phyloP scores from a whole-genome alignment of 1,140 invertebrate genomes.

The Sogatella furcifera region DNA sequence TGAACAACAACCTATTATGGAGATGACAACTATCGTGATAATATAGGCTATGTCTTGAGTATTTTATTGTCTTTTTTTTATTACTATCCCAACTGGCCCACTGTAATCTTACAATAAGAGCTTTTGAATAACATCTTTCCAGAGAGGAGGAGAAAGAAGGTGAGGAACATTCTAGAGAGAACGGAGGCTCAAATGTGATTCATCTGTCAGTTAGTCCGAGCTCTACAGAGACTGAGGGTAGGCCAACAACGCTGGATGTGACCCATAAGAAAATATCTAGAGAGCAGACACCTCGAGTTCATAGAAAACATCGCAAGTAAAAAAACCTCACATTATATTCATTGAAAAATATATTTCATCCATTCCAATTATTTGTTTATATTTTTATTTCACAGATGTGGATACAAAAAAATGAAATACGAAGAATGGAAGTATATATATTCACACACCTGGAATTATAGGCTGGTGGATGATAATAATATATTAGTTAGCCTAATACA shows the following conservation, averaged over 20 bases:
- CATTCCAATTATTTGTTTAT: too few species aligned
- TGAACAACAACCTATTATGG: too few species aligned
- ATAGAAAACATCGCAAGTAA: constrained; percentile 11
- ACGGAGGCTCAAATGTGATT: constrained; percentile 28
- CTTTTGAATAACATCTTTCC: background rate
- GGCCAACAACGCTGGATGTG: constrained; percentile 18
- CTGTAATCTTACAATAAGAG: too few species aligned
- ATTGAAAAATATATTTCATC: too few species aligned
- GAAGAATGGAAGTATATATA: too few species aligned
- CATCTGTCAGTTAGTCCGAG: background rate
- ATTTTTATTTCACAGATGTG: too few species aligned
- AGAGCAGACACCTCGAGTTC: background rate
- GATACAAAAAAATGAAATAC: too few species aligned
- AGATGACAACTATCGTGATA: too few species aligned
- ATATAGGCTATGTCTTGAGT: too few species aligned
- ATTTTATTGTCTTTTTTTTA: background rate
- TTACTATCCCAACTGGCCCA: background rate
- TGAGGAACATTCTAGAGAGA: constrained; percentile 20
- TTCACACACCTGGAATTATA: too few species aligned
- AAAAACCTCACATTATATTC: background rate
- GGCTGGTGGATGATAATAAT: too few species aligned
- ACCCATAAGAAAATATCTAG: constrained; percentile 6
- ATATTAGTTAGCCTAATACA: too few species aligned
- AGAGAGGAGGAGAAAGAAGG: constrained; percentile 28
- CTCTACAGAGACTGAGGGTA: constrained; percentile 5